A percentile compares a stretch with the other conserved stretches of the same genome.
phyloP scores from a whole-genome alignment of 1,140 invertebrate species.

The Drosophila obscura region DNA sequence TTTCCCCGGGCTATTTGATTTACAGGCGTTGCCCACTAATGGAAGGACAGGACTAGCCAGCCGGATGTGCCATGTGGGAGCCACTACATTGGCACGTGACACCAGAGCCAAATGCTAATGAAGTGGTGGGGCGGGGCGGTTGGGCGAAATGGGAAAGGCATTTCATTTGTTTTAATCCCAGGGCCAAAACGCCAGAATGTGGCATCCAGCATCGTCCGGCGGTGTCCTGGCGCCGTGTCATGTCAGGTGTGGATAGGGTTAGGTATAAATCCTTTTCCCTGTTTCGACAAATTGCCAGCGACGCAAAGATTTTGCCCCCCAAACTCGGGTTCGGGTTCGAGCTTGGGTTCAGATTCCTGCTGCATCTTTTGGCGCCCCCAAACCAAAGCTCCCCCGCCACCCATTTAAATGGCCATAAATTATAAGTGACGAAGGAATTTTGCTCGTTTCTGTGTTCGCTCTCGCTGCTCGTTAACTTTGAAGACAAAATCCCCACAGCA shows the following conservation, averaged over 20 bases:
- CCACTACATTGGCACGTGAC: slow-evolving; percentile 35
- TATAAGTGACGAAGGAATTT: slow-evolving; percentile 65
- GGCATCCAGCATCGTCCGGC: too few relatives aligned
- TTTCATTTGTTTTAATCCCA: slow-evolving; percentile 40
- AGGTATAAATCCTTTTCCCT: slow-evolving; percentile 25
- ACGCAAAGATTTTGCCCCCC: slow-evolving; percentile 10
- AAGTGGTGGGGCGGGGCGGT: slow-evolving; percentile 32
- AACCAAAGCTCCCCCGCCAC: too few relatives aligned
- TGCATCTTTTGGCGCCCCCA: slow-evolving; percentile 30
- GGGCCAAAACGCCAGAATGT: too few relatives aligned
- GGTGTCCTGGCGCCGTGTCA: slow-evolving; percentile 1
- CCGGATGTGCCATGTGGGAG: slow-evolving; percentile 33
- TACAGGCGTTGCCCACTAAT: slow-evolving; percentile 50
- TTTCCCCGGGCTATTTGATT: slow-evolving; percentile 49
- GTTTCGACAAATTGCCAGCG: slow-evolving; percentile 32
- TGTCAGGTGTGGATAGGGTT: slow-evolving; percentile 28
- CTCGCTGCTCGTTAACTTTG: slow-evolving; percentile 57
- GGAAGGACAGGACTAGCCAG: slow-evolving; percentile 20
- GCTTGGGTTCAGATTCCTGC: slow-evolving; percentile 4
- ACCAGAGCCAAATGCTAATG: slow-evolving; percentile 43
- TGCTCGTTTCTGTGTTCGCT: slow-evolving; percentile 18
- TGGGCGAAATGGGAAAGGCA: slow-evolving; percentile 22
- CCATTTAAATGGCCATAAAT: slow-evolving; percentile 69
- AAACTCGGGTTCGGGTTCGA: slow-evolving; percentile 5
- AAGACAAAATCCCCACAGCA: slow-evolving; percentile 47